These are phyloP conservation scores for Montipora capitata DNA, from an alignment of 92 coral and sea anemone species.

Conservation along the genomic window DNA sequence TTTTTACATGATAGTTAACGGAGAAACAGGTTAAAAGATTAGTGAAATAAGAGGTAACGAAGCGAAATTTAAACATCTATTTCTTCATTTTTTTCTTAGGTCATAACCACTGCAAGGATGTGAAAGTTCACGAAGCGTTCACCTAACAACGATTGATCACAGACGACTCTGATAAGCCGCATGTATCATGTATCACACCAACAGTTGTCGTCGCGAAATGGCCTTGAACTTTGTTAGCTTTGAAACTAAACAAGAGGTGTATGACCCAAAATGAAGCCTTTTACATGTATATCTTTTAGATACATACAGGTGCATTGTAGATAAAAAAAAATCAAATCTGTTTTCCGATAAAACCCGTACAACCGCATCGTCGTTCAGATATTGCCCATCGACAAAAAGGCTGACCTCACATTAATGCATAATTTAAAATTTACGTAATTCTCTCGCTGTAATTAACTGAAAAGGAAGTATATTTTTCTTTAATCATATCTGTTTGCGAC, in stretches of 20 bases:
- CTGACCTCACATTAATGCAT: background rate
- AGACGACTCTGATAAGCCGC: background rate
- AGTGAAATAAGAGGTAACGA: background rate
- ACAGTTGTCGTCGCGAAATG: background rate
- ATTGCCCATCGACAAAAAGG: background rate
- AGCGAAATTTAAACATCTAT: background rate
- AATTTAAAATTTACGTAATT: slow-evolving; percentile 25
- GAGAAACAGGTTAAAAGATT: background rate
- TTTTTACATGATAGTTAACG: background rate
- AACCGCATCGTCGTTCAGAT: background rate
- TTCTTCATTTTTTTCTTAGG: background rate
- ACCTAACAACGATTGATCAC: background rate
- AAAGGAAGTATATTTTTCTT: background rate
- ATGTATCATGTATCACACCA: background rate
- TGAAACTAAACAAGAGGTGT: background rate
- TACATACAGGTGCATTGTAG: slow-evolving; percentile 7
- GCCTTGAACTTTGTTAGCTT: background rate
- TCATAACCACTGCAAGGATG: background rate
- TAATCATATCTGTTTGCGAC: background rate
- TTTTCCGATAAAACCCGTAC: background rate
- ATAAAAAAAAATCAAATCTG: background rate
- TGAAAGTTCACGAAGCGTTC: background rate
- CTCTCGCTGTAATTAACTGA: slow-evolving; percentile 24
- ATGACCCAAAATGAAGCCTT: background rate
- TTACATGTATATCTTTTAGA: background rate